Base-by-base conservation (phyloP, 2,888 invertebrate species). In the Spisula solida region DNA sequence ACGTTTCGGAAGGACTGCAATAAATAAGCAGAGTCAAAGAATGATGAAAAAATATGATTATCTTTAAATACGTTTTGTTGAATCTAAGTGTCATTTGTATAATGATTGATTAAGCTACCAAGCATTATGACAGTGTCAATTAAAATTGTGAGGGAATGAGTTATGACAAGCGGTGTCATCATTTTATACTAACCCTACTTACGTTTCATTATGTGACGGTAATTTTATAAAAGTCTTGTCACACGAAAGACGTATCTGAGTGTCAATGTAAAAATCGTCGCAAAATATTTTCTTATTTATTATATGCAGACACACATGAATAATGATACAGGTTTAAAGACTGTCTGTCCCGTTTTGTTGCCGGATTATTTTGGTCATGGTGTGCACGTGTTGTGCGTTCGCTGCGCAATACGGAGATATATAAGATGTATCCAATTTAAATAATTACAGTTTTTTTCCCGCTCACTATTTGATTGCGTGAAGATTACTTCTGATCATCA, bases 71-170 rank as follows among this genome's bases (percentile, higher is more conserved):
- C 75, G 25, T 75, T 75, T 75, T 75, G 75, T 75, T 75, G 75
- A 75, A 75, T 75, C 34, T 78, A 48, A 47, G 83, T 83, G 83
- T 83, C 83, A 83, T 25, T 47, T 41, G 14, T 14, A 31, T 20
- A 29, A 48, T 70, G 83, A 83, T 83, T 83, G 83, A 83, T 83
- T 70, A 55, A 70, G 25, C 25, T 18, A 29, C 31, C 51, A 48
- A 82, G 29, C 47, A 48, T 51, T 83, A 75, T 83, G 83, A 83
- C 83, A 83, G 75, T 75, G 83, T 75, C 83, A 83, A 83, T 83
- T 83, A 75, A 75, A 83, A 29, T 1, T 18, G 0, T 83, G 75
- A 75, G 48, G 83, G 48, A 48, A 83, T 83, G 70, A 83, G 47
- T 83, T 34, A 75, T 83, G 83, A 83, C 83, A 83, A 20, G 8